Evolutionary conservation across 2,888 invertebrate genomes (phyloP).

Genomic region (Microplitis deprimator): DNA sequence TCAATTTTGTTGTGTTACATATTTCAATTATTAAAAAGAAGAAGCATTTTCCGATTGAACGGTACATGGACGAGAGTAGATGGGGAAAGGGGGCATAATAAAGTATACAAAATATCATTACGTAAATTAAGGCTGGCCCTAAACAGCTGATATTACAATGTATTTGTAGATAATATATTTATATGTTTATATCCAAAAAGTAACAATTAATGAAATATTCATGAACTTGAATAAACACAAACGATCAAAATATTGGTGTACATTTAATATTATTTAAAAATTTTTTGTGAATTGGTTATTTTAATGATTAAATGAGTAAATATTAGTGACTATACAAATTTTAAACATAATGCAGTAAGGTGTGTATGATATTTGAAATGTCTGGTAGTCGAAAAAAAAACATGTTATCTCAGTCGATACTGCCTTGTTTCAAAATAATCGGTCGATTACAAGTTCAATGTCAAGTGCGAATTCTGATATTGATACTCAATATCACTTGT

Average conservation of each 20-base stretch:
- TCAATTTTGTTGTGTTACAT: too few relatives aligned
- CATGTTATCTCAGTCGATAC: slow-evolving; percentile 8
- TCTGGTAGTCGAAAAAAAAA: slow-evolving; percentile 5
- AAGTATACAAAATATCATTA: too few relatives aligned
- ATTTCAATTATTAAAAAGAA: too few relatives aligned
- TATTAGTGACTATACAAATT: not conserved
- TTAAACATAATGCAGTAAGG: not conserved
- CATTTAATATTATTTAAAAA: not conserved
- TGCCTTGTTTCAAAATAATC: slow-evolving; percentile 45
- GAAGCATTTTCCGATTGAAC: too few relatives aligned
- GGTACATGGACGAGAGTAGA: too few relatives aligned
- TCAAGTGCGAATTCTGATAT: slow-evolving; percentile 49
- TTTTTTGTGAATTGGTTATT: not conserved
- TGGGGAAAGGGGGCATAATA: too few relatives aligned
- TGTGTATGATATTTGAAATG: not conserved
- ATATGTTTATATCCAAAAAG: too few relatives aligned
- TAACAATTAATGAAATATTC: too few relatives aligned
- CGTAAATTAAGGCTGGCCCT: too few relatives aligned
- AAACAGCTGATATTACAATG: too few relatives aligned
- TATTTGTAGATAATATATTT: too few relatives aligned
- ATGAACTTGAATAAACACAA: not conserved
- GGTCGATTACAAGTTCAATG: slow-evolving; percentile 59
- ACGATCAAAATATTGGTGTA: not conserved
- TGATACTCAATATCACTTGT: slow-evolving; percentile 46
- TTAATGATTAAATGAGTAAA: not conserved